These are phyloP conservation scores for Pygocentrus nattereri DNA, from an alignment of 2,797 vertebrate genomes.

Conservation along the genomic window DNA sequence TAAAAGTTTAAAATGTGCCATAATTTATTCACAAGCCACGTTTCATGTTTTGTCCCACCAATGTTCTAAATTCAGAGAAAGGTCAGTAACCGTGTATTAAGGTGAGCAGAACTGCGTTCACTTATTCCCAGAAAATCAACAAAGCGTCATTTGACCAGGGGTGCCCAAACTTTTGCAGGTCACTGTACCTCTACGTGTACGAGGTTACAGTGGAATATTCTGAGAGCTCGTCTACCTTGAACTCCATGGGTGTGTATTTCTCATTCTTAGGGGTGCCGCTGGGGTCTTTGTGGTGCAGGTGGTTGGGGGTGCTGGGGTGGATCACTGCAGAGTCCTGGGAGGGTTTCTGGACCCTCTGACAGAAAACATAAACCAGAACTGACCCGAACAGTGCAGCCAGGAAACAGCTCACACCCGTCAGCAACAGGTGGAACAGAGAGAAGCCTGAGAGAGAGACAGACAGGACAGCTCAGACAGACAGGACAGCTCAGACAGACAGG, in stretches of 20 bases:
- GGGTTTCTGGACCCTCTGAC: slow-evolving; percentile 87
- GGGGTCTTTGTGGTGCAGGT: slow-evolving; percentile 92
- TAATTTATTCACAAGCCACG: no score
- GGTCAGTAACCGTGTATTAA: no score
- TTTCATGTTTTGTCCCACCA: no score
- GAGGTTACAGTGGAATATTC: no score
- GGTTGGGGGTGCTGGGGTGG: slow-evolving; percentile 94
- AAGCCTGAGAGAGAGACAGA: slow-evolving; percentile 77
- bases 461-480: not conserved
- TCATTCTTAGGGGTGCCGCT: slow-evolving; percentile 91
- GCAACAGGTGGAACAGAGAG: slow-evolving; percentile 90
- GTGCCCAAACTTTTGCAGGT: no score
- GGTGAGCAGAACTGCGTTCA: no score
- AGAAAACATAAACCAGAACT: slow-evolving; percentile 86
- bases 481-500: no score
- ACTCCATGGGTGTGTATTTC: slow-evolving; percentile 98
- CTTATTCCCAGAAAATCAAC: no score
- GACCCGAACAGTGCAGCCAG: slow-evolving; percentile 90
- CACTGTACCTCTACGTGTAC: no score
- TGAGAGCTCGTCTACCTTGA: slow-evolving; percentile 83
- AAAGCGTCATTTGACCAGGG: no score
- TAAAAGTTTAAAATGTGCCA: no score
- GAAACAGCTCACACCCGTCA: slow-evolving; percentile 88
- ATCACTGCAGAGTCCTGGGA: slow-evolving; percentile 90
- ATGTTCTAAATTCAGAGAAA: no score